These are phyloP conservation scores for Hydractinia echinata DNA, from an alignment of 30 jellyfish, hydroid and myxozoan species.

Conservation along the genomic window DNA sequence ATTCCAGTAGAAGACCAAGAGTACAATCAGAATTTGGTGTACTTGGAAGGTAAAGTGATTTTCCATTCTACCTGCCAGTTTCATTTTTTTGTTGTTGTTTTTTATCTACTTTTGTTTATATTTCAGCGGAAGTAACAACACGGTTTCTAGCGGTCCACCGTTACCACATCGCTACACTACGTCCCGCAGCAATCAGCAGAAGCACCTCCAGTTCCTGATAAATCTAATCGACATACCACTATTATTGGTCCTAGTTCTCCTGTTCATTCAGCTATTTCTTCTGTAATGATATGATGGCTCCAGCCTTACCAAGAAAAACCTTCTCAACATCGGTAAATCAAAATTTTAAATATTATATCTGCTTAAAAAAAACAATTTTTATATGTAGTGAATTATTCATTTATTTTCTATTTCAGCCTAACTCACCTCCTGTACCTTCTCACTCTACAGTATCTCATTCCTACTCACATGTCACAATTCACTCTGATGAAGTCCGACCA, in stretches of 20 bases:
- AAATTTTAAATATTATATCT: no score
- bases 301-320: conserved; percentile 10
- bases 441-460: not conserved
- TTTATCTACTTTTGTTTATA: no score
- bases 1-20: not conserved
- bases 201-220: conserved; percentile 16
- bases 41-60: not conserved
- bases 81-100: no score
- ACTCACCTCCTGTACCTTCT: no score
- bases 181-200: conserved; percentile 1
- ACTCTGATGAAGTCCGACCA: not conserved
- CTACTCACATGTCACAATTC: not conserved
- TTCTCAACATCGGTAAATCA: not conserved
- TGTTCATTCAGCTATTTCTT: not conserved
- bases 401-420: no score
- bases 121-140: no score
- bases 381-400: no score
- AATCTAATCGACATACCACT: conserved; percentile 55
- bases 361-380: no score
- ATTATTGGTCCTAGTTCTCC: conserved; percentile 38
- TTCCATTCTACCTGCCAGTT: no score
- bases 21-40: not conserved
- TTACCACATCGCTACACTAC: not conserved
- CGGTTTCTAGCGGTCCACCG: no score
- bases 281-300: not conserved